These are phyloP conservation scores for Cyprinella venusta DNA, from an alignment of 2,797 vertebrate genomes.

Conservation along the genomic window DNA sequence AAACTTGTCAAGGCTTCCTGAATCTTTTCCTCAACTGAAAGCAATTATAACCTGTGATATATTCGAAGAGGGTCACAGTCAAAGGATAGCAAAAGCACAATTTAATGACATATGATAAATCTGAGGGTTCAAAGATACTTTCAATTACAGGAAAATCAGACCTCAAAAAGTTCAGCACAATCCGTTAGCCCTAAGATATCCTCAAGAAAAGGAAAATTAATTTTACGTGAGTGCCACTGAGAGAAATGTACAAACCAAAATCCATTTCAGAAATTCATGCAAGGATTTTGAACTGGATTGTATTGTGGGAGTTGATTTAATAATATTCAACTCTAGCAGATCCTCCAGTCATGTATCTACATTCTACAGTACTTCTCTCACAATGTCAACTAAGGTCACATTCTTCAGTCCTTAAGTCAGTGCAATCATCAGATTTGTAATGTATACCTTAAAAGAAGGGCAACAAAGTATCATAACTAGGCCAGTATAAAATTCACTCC, in stretches of 20 bases:
- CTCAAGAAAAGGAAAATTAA: too few relatives aligned
- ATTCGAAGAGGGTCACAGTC: conserved; percentile 63
- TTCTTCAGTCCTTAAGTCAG: conserved; percentile 62
- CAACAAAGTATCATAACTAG: not conserved
- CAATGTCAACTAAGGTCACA: conserved; percentile 48
- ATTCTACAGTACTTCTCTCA: conserved; percentile 52
- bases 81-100: conserved; percentile 58
- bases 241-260: conserved; percentile 52
- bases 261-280: conserved; percentile 36
- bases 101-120: conserved; percentile 64
- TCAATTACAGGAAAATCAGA: conserved; percentile 15
- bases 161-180: conserved; percentile 23
- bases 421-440: conserved; percentile 24
- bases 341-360: conserved; percentile 58
- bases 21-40: conserved; percentile 65
- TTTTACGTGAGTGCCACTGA: too few relatives aligned
- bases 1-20: conserved; percentile 73
- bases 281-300: conserved; percentile 39
- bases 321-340: conserved; percentile 56
- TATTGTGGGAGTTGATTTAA: conserved; percentile 48
- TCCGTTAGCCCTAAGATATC: conserved; percentile 62
- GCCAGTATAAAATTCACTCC: not conserved
- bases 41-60: conserved; percentile 65
- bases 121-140: conserved; percentile 59
- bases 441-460: conserved; percentile 55